A percentile compares a stretch with the other conserved stretches of the same genome.
Evolutionary conservation across 2,888 invertebrate species (phyloP).

Genomic region (Sympetrum striolatum): DNA sequence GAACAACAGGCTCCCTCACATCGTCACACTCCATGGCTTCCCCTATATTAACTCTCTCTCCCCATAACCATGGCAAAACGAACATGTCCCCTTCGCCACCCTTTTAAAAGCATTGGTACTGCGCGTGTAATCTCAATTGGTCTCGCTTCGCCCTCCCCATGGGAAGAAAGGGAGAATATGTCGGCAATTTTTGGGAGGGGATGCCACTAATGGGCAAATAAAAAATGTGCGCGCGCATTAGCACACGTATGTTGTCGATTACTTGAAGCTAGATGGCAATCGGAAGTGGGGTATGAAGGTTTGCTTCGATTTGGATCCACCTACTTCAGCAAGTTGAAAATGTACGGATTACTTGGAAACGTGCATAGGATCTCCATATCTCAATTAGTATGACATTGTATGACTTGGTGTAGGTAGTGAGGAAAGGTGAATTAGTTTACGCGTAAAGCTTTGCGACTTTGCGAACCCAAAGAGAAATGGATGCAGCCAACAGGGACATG

Average conservation of each 20-base stretch:
- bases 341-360: no score
- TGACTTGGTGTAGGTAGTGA: no score
- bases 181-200: neutral
- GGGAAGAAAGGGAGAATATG: neutral
- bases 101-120: neutral
- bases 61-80: neutral
- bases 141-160: neutral
- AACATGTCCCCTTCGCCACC: neutral
- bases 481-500: no score
- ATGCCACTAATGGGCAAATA: neutral
- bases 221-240: neutral
- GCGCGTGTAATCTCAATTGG: neutral
- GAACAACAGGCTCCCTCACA: neutral
- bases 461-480: no score
- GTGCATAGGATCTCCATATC: no score
- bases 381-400: no score
- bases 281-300: neutral
- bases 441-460: no score
- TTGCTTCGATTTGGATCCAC: no score
- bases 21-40: neutral
- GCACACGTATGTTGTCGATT: neutral
- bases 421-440: no score
- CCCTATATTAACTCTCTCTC: neutral
- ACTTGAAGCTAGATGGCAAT: neutral
- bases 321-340: no score